Evolutionary conservation across 2,797 vertebrate species (phyloP), one percentile per base, ranked within the genome.

Genomic region (Alectoris magna): DNA sequence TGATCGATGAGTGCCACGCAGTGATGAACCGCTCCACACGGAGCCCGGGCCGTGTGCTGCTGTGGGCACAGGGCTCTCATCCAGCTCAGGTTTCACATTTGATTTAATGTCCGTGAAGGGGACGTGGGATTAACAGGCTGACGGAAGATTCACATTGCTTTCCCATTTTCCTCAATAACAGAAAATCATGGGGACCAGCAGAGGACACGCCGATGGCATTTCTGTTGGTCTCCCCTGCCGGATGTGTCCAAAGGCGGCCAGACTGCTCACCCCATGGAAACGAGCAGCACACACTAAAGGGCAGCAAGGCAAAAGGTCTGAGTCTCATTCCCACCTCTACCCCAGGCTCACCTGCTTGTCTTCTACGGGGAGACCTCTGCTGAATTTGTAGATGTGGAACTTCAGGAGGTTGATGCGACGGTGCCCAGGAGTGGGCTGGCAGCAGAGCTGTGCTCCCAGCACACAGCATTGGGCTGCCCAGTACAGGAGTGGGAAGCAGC

Each of bases 11-110:
- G 60, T 49, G 73, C 85, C 91, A 87, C 1, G 3, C 76, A 81
- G 84, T 89, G 72, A 93, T 49, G 84, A 90, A 92, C 70, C 79
- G 82, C 68, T 66, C 87, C 59, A 58, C 90, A 74, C 84, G 39
- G 59, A 95, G 21, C 31, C 56, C 53, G 55, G 36, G 19, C 56
- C 64, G 3, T 51, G 41, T 91, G 51, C 49, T 13, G 38, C 8
- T 2, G 10, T 36, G 80, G 72, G 66, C 70, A 2, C 56, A 46
- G 49, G 63, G 56, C 84, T 91, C 72, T 87, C 58, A 84, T 10
- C 38, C 83, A 51, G 76, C 70, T 89, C 67, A 38, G 71, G 36
- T 95, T 96, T 92, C 80, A 0, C 36, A 36, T 93, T 80, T 94
- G 62, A 85, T 82, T 93, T 85, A 88, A 89, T 1, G 5, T 67